Evolutionary conservation across 1,140 invertebrate species (phyloP), one percentile per base, ranked within the genome.

Genomic region (Arctopsyche grandis): DNA sequence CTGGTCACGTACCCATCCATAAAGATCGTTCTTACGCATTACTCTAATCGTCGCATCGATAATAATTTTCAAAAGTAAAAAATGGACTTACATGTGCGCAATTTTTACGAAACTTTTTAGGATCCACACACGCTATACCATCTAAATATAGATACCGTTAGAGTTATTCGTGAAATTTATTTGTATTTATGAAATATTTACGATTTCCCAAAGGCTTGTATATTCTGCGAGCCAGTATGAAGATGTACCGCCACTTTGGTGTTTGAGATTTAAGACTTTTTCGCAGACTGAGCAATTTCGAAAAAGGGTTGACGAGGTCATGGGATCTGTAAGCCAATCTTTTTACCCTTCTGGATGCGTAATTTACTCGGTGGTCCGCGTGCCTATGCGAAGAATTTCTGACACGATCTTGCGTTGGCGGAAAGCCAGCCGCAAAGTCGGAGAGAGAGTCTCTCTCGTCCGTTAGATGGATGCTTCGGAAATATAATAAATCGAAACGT

Each of bases 401-500:
- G 63, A 66, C 48, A 46, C 58, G 19, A 63, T 22, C 21, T 10
- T 12, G 21, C 63, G 22, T 66, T 66, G 63, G 63, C 10, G 4
- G 21, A 26, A 12, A 22, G 63, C 63, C 63, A 66, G 29, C 29
- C 29, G 29, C 29, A 38, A 38, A 38, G 3, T 38, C 29, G 3
- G 3, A 38, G 29, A 4, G 29, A 38, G 29, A 38, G 29, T n/a
- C 12, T 1, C 16, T 4, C 19, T 63, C 1, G 21, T 22, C 16
- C 9, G 52, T 10, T 16, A 63, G 58, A 63, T 63, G 21, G 58
- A 63, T 63, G 58, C 14, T 66, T 22, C 63, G 24, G 48, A 52
- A 26, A 22, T 66, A 66, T 66, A 66, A 66, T 66, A 66, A 66
- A 66, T 66, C 24, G 63, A 66, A 66, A 24, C 63, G 63, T 66